Base-by-base conservation (phyloP, 1,140 invertebrate species). In the Temnothorax curvispinosus region DNA sequence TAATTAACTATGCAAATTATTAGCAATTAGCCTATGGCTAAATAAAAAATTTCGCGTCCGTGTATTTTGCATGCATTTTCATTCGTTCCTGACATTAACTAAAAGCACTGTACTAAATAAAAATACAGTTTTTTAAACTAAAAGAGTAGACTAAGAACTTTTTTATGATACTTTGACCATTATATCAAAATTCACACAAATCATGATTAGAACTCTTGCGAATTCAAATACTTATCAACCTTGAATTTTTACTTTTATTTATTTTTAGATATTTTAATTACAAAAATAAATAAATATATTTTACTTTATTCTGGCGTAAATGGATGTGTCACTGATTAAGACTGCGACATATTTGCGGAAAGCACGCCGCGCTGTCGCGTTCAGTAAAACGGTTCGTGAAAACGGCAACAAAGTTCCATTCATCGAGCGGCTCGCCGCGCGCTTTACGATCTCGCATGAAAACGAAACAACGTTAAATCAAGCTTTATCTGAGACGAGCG, bases 391-490 rank as follows among this genome's bases (percentile, higher is more conserved):
- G 38, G 27, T 64, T 9, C 3, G 38, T 47, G 56, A 58, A 82
- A 82, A 47, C 21, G 21, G 18, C 35, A 32, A 82, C 65, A 72
- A 80, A 81, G 52, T 72, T 72, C 38, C 11, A 72, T 13, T 80
- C 65, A 72, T 72, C 38, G 9, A 56, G 78, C 38, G 47, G 64
- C 56, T 81, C 18, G 50, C 47, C 64, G 47, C 18, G 76, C 62
- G 47, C 47, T 82, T 82, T 72, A 82, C 77, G 77, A 67, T 80
- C 69, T 35, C 52, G 38, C 52, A 44, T 82, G 78, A 82, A 82
- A 82, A 82, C 54, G 69, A 72, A 82, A 69, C 77, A 69, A 54
- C 38, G 15, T 82, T 82, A 72, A 82, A 82, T 82, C 78, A 82
- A 71, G 64, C 65, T 82, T 82, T 82, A 82, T 82, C 78, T 82